phyloP scores from a whole-genome alignment of 2,113 vertebrate genomes.

The Colius striatus region DNA sequence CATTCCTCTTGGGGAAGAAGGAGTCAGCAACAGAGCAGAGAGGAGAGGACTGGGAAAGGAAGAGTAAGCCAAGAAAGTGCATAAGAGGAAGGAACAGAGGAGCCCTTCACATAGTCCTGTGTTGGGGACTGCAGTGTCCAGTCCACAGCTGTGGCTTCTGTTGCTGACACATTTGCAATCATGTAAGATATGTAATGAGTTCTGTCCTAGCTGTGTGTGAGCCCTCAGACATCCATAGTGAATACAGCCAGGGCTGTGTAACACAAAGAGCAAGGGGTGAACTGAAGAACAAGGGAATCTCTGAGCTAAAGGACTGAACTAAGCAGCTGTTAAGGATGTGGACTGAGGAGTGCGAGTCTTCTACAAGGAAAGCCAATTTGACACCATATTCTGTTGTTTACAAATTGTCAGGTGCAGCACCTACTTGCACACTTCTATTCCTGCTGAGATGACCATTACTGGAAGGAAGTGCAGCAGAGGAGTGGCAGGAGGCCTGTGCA shows the following conservation, averaged over 20 bases:
- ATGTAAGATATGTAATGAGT: too few species aligned
- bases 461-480: too few species aligned
- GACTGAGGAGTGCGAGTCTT: not conserved
- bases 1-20: not conserved
- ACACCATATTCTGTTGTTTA: not conserved
- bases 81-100: not conserved
- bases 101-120: accelerated
- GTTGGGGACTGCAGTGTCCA: not conserved
- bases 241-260: not conserved
- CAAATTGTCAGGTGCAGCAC: too few species aligned
- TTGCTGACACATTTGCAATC: not conserved
- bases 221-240: not conserved
- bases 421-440: too few species aligned
- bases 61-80: not conserved
- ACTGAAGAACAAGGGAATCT: not conserved
- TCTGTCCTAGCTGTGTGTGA: not conserved
- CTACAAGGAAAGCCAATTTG: not conserved
- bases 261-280: not conserved
- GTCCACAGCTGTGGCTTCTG: not conserved
- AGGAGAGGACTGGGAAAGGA: not conserved
- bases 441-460: too few species aligned
- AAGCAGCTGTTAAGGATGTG: not conserved
- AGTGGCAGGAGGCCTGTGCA: too few species aligned
- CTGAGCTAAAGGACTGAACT: not conserved
- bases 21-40: not conserved